Evolutionary conservation across 1,140 invertebrate species (phyloP).

Genomic region (Chrysomallon squamiferum): DNA sequence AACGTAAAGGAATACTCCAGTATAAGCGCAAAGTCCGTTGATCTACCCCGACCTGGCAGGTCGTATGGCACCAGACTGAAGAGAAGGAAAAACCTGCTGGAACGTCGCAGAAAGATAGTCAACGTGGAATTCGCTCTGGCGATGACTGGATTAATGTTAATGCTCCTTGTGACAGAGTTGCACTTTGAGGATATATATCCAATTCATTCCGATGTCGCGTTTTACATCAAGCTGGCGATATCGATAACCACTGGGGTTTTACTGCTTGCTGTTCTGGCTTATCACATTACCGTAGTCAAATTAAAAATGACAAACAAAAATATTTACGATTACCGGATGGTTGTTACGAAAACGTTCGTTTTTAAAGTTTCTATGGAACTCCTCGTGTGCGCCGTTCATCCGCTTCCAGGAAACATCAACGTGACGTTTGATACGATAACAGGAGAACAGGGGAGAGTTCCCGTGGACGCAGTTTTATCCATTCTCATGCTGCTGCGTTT

Average conservation of each 20-base stretch:
- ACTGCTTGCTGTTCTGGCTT: constrained; percentile 28
- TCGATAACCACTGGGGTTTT: constrained; percentile 27
- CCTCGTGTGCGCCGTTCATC: constrained; percentile 50
- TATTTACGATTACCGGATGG: constrained; percentile 18
- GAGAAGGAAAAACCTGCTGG: constrained; percentile 19
- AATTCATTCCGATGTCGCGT: constrained; percentile 12
- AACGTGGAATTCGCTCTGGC: constrained; percentile 35
- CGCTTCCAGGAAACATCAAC: constrained; percentile 48
- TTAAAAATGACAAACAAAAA: constrained; percentile 52
- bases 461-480: constrained; percentile 57
- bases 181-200: constrained; percentile 17
- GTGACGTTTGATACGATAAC: constrained; percentile 20
- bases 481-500: constrained; percentile 58
- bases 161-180: constrained; percentile 42
- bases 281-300: constrained; percentile 28
- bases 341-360: constrained; percentile 28
- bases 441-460: constrained; percentile 23
- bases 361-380: constrained; percentile 40
- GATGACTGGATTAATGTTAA: constrained; percentile 32
- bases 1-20: no score
- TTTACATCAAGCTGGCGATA: constrained; percentile 27
- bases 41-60: no score
- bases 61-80: constrained; percentile 21
- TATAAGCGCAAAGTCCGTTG: no score
- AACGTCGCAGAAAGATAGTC: constrained; percentile 27